Conservation (phyloP, 2,888 invertebrate genomes). For the Pinctada fucata region DNA sequence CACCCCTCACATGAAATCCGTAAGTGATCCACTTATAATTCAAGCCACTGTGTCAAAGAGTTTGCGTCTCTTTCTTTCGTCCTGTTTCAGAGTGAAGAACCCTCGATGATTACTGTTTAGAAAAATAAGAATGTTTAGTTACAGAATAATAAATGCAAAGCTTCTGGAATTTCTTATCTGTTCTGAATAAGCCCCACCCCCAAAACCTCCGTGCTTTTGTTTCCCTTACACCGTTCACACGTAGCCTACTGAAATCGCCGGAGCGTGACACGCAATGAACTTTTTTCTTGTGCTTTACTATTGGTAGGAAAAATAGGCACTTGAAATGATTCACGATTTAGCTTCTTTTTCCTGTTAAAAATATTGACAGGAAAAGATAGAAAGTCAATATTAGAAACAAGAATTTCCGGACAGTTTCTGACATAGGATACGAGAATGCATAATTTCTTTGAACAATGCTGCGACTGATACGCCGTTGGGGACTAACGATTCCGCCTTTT, state of each 20-base stretch:
- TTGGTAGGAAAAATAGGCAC: slow-evolving; percentile 38
- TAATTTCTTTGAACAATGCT: neutral
- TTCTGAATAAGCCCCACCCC: slow-evolving; percentile 43
- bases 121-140: slow-evolving; percentile 39
- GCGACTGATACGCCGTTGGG: slow-evolving; percentile 25
- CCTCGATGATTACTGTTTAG: slow-evolving; percentile 36
- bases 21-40: slow-evolving; percentile 28
- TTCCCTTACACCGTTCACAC: slow-evolving; percentile 37
- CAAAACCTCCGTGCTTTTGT: slow-evolving; percentile 34
- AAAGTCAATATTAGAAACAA: slow-evolving; percentile 9
- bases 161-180: slow-evolving; percentile 45
- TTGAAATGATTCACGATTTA: slow-evolving; percentile 19
- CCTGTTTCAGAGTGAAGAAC: slow-evolving; percentile 15
- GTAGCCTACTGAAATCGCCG: slow-evolving; percentile 33
- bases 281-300: slow-evolving; percentile 34
- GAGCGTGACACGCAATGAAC: slow-evolving; percentile 36
- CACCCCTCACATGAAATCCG: slow-evolving; percentile 15
- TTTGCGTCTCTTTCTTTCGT: slow-evolving; percentile 17
- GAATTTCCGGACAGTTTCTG: slow-evolving; percentile 26
- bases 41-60: slow-evolving; percentile 9
- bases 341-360: slow-evolving; percentile 34
- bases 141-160: slow-evolving; percentile 37
- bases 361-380: slow-evolving; percentile 32
- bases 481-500: slow-evolving; percentile 11
- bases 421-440: slow-evolving; percentile 14